These are phyloP conservation scores for Eupithecia dodoneata DNA, from an alignment of 2,888 invertebrate genomes.

Conservation along the genomic window DNA sequence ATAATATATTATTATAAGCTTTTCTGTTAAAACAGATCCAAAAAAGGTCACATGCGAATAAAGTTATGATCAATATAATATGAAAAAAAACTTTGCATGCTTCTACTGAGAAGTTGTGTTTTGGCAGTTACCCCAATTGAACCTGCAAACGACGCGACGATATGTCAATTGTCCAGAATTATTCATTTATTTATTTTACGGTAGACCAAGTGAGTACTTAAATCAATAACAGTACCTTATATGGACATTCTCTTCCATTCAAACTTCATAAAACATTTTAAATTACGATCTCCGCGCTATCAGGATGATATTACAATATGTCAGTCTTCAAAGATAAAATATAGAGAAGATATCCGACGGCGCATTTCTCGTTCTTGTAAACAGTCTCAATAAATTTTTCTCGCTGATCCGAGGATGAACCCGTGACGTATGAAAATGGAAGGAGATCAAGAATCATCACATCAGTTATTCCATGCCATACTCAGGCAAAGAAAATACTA, in stretches of 20 bases:
- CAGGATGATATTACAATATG: conserved; percentile 35
- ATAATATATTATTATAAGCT: no score
- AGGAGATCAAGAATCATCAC: conserved; percentile 49
- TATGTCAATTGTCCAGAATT: neutral
- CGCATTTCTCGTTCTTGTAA: conserved; percentile 58
- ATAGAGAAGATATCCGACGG: conserved; percentile 41
- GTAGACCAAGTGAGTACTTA: no score
- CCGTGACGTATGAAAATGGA: conserved; percentile 74
- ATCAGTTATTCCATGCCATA: conserved; percentile 55
- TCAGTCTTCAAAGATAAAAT: conserved; percentile 33
- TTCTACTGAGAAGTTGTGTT: no score
- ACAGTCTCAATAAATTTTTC: conserved; percentile 76
- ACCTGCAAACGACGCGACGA: no score
- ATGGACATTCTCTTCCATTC: neutral
- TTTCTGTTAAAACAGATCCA: no score
- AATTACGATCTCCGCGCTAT: conserved; percentile 15
- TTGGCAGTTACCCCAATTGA: no score
- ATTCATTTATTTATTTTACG: no score
- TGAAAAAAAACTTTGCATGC: no score
- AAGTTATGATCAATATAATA: no score
- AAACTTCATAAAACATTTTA: conserved; percentile 4
- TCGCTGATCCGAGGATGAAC: conserved; percentile 72
- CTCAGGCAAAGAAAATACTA: neutral
- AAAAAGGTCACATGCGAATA: no score
- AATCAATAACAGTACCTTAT: neutral